Base-by-base conservation (phyloP, 2,797 vertebrate genomes). In the Mallotus villosus region DNA sequence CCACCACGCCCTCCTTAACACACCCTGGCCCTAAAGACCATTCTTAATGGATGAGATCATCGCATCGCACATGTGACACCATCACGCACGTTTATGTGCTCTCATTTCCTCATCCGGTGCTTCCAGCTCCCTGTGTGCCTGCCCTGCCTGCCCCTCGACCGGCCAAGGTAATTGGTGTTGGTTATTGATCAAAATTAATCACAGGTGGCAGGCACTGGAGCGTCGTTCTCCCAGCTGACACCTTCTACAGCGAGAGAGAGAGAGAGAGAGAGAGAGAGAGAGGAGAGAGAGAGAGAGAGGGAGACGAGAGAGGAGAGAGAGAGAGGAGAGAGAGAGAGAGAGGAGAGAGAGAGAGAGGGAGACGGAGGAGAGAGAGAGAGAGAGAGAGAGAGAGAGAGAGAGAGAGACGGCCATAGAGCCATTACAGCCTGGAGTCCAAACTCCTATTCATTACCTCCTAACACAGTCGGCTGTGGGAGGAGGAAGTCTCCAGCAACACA, bases 141-240 rank as follows among this genome's bases (percentile, higher is more conserved):
- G 73, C 37, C 5, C 9, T 32, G 32, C 32, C 32, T 60, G 27
- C 73, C 65, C 62, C 25, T 58, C 67, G 63, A 75, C 58, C 19
- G n/a, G 65, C 72, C 75, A 72, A 74, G 71, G 76, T 73, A 78
- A 81, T 70, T 62, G 75, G 64, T 71, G 57, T 21, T 63, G 71
- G 24, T 11, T 82, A 82, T 80, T 82, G 67, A 87, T 78, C 41
- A 74, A 57, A 75, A 76, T 64, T 41, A 78, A 84, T 77, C 57
- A 49, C 66, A 58, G n/a, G 29, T 49, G 66, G 67, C 27, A 19
- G 29, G 32, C 62, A 19, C 2, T 8, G 22, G n/a, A 17, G 57
- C 55, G 75, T 68, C 62, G 67, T 60, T n/a, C 37, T 41, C 37
- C 37, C 70, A 79, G 72, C 81, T 78, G 74, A 46, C 75, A 70